phyloP scores from a whole-genome alignment of 2,888 invertebrate species.

The Andrena marginata region DNA sequence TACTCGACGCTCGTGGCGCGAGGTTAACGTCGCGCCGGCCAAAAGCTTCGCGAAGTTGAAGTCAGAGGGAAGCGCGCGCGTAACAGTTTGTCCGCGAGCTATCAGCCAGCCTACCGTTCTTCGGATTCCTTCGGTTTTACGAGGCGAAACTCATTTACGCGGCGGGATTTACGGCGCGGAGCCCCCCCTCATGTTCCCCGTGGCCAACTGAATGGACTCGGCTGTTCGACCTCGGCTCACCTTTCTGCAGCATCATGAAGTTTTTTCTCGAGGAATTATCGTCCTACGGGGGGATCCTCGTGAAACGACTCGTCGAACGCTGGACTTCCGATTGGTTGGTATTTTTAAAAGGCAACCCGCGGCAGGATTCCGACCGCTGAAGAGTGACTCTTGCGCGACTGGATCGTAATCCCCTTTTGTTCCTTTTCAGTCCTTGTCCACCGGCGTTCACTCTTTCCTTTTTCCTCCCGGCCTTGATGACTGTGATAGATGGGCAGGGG shows the following conservation, averaged over 20 bases:
- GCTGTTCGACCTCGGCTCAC: conserved; percentile 49
- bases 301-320: conserved; percentile 23
- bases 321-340: conserved; percentile 28
- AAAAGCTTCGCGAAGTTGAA: conserved; percentile 10
- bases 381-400: conserved; percentile 1
- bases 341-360: conserved; percentile 19
- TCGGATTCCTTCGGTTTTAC: conserved; percentile 69
- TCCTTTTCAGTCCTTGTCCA: conserved; percentile 4
- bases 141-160: conserved; percentile 75
- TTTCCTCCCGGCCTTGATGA: neutral
- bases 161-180: conserved; percentile 68
- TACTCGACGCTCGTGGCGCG: neutral
- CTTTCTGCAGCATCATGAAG: conserved; percentile 44
- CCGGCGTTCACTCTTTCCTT: neutral
- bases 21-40: conserved; percentile 21
- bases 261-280: conserved; percentile 51
- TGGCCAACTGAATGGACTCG: conserved; percentile 36
- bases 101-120: conserved; percentile 47
- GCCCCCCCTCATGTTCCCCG: conserved; percentile 2
- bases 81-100: conserved; percentile 31
- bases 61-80: conserved; percentile 1
- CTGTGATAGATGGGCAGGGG: neutral
- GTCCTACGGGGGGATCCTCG: conserved; percentile 20
- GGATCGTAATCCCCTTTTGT: conserved; percentile 41
- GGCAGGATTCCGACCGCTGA: conserved; percentile 23